Conservation (phyloP, 2,113 vertebrate genomes). For the Oreotrochilus melanogaster region DNA sequence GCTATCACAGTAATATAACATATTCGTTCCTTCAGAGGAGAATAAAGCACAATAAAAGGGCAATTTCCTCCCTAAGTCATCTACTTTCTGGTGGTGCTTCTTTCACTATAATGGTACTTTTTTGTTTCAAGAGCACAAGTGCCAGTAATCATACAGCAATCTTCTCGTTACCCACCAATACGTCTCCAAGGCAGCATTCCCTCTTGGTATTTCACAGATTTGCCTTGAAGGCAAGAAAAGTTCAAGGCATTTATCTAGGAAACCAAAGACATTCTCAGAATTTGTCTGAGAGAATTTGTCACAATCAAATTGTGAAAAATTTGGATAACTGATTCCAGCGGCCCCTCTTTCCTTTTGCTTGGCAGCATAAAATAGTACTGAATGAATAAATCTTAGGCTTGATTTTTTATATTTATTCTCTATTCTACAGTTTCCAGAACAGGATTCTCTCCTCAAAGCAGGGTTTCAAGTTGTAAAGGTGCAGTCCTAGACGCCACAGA, state of each 20-base stretch:
- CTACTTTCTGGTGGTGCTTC: neutral
- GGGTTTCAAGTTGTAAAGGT: neutral
- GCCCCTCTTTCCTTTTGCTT: neutral
- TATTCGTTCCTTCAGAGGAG: neutral
- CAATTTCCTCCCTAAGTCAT: neutral
- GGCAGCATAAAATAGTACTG: neutral
- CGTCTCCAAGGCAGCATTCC: neutral
- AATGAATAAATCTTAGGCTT: neutral
- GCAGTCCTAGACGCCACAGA: neutral
- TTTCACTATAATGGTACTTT: neutral
- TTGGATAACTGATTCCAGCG: neutral
- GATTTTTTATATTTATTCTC: neutral
- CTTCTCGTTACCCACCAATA: neutral
- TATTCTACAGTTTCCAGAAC: neutral
- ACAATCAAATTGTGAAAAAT: neutral
- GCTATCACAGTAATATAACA: neutral
- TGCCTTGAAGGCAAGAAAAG: neutral
- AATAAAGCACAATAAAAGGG: neutral
- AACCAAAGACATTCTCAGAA: neutral
- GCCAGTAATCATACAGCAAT: neutral
- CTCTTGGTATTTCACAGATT: neutral
- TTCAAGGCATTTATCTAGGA: neutral
- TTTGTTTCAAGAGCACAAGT: neutral
- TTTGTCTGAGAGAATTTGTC: no score
- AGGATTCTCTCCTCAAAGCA: neutral